Percentiles rank a stretch among this genome's conserved stretches.
These are phyloP conservation scores for Drosophila simulans DNA, from an alignment of 1,140 invertebrate genomes.

Conservation along the genomic window DNA sequence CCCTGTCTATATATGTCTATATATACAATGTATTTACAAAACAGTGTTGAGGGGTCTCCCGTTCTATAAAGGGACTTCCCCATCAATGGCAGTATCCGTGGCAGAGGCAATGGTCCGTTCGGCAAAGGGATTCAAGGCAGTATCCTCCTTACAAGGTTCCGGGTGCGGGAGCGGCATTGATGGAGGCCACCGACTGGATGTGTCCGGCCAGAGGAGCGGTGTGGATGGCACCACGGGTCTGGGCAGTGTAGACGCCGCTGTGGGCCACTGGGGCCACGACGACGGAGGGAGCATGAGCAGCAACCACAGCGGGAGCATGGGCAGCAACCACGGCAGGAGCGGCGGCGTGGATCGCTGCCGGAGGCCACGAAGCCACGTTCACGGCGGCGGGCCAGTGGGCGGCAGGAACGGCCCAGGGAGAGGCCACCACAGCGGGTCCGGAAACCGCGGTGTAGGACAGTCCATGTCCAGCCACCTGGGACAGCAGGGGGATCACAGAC, in stretches of 20 bases:
- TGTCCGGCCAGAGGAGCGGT: constrained; percentile 85
- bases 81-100: constrained; percentile 57
- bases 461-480: constrained; percentile 71
- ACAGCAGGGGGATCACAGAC: constrained; percentile 72
- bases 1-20: constrained; percentile 68
- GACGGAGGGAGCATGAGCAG: constrained; percentile 51
- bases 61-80: neutral
- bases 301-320: constrained; percentile 26
- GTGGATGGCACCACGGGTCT: constrained; percentile 85
- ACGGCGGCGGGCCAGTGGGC: constrained; percentile 70
- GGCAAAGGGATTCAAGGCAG: neutral
- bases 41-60: constrained; percentile 1
- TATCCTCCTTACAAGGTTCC: constrained; percentile 84
- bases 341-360: constrained; percentile 41
- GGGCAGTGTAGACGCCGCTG: constrained; percentile 85
- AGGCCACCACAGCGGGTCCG: constrained; percentile 58
- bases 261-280: constrained; percentile 69
- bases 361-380: constrained; percentile 56
- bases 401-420: constrained; percentile 60
- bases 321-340: constrained; percentile 47
- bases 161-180: constrained; percentile 85
- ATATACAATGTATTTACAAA: constrained; percentile 63
- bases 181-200: constrained; percentile 72
- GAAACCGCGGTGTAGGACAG: constrained; percentile 71
- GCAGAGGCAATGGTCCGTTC: constrained; percentile 34